Evolutionary conservation across 2,888 invertebrate genomes (phyloP).

Genomic region (Lamellibrachia satsuma): DNA sequence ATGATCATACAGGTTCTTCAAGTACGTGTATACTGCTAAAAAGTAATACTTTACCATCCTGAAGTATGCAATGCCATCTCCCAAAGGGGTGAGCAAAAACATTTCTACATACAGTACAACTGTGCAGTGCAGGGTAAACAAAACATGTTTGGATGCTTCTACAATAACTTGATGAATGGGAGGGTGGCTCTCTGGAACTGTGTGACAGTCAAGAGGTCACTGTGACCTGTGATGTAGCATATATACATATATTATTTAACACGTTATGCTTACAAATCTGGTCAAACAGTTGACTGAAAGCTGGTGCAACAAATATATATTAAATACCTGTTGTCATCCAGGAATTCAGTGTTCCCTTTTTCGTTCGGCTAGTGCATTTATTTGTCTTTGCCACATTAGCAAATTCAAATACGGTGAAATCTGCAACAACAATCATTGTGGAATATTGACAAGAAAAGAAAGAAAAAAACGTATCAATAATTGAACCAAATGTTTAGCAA

Average conservation of each 20-base stretch:
- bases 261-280: too few relatives aligned
- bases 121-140: too few relatives aligned
- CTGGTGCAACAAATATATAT: background rate
- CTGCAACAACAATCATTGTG: slow-evolving; percentile 31
- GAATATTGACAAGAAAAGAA: slow-evolving; percentile 21
- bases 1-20: too few relatives aligned
- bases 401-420: slow-evolving; percentile 39
- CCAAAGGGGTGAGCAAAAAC: too few relatives aligned
- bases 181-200: background rate
- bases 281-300: background rate
- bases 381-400: slow-evolving; percentile 32
- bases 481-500: background rate
- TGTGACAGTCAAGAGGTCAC: background rate
- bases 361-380: slow-evolving; percentile 30
- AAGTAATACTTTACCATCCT: too few relatives aligned
- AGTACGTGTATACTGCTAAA: too few relatives aligned
- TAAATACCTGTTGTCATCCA: slow-evolving; percentile 26
- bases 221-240: background rate
- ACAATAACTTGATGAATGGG: too few relatives aligned
- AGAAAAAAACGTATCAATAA: background rate
- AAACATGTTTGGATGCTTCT: too few relatives aligned
- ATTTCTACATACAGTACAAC: too few relatives aligned
- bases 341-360: slow-evolving; percentile 32
- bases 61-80: too few relatives aligned
- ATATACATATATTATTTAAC: background rate